Conservation (phyloP, 1,140 invertebrate species). For the Euwallacea fornicatus region DNA sequence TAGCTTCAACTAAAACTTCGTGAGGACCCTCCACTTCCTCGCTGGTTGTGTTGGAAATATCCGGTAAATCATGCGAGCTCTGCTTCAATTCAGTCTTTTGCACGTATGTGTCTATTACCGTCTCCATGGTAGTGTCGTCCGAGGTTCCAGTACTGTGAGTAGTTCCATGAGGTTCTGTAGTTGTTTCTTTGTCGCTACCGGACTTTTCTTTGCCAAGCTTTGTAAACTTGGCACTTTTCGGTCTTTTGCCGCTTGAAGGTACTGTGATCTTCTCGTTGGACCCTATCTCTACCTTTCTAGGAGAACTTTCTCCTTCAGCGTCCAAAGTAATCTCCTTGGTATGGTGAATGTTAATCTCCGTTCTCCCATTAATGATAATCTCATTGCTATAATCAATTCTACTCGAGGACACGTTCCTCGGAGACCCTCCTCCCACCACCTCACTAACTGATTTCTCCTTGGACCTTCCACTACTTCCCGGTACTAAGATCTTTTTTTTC, state of each 20-base stretch:
- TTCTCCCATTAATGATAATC: slow-evolving; percentile 46
- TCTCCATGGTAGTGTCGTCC: slow-evolving; percentile 35
- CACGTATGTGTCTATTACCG: slow-evolving; percentile 36
- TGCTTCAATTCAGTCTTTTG: slow-evolving; percentile 25
- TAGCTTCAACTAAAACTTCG: slow-evolving; percentile 41
- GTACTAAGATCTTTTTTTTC: slow-evolving; percentile 38
- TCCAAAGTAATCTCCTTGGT: slow-evolving; percentile 40
- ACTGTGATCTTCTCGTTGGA: slow-evolving; percentile 21
- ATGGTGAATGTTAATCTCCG: slow-evolving; percentile 47
- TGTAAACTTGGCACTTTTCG: slow-evolving; percentile 47
- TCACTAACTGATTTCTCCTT: slow-evolving; percentile 33
- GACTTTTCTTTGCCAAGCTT: slow-evolving; percentile 17
- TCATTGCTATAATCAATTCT: slow-evolving; percentile 46
- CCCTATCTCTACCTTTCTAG: slow-evolving; percentile 22
- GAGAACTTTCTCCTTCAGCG: slow-evolving; percentile 16
- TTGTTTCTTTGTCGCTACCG: slow-evolving; percentile 1
- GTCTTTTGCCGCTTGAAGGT: slow-evolving; percentile 39
- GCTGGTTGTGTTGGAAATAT: slow-evolving; percentile 42
- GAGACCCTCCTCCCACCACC: slow-evolving; percentile 16
- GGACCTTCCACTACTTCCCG: slow-evolving; percentile 40
- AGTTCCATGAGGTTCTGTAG: not conserved
- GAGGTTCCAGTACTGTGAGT: slow-evolving; percentile 27
- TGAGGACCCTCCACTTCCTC: slow-evolving; percentile 41
- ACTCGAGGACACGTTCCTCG: slow-evolving; percentile 31
- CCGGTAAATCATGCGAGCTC: slow-evolving; percentile 8